Evolutionary conservation across 2,113 vertebrate species (phyloP).

Genomic region (Aythya baeri): DNA sequence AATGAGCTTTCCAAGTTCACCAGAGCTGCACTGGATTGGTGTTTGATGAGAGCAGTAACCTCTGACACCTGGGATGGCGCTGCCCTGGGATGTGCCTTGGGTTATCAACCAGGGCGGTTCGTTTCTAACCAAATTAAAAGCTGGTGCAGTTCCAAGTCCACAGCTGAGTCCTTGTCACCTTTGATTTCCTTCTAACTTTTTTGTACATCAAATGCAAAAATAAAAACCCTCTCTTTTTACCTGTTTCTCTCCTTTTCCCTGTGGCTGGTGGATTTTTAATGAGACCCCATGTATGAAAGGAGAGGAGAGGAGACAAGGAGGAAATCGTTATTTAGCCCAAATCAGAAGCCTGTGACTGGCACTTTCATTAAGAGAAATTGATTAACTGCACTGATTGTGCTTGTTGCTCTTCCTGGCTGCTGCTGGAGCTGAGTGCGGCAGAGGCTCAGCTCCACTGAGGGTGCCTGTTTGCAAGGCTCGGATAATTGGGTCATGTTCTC

Average conservation of each 20-base stretch:
- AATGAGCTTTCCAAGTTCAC: neutral
- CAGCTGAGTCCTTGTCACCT: neutral
- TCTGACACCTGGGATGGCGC: neutral
- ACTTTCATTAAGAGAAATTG: neutral
- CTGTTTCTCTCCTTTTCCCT: neutral
- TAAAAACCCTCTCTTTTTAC: neutral
- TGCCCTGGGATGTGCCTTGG: neutral
- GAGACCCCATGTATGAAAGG: neutral
- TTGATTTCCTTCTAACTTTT: neutral
- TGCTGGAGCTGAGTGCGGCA: fast-evolving
- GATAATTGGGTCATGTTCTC: neutral
- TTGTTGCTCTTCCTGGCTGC: neutral
- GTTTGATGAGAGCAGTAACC: neutral
- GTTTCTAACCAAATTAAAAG: neutral
- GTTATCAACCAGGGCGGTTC: neutral
- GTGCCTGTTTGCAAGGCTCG: neutral
- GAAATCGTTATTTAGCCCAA: neutral
- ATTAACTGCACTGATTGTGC: neutral
- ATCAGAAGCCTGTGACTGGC: neutral
- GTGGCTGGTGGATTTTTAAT: neutral
- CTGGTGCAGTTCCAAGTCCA: fast-evolving
- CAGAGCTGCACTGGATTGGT: neutral
- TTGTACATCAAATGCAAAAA: neutral
- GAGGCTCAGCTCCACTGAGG: neutral
- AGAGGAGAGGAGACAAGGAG: neutral